These are phyloP conservation scores for Semaprochilodus insignis DNA, from an alignment of 2,797 vertebrate genomes.

Conservation along the genomic window DNA sequence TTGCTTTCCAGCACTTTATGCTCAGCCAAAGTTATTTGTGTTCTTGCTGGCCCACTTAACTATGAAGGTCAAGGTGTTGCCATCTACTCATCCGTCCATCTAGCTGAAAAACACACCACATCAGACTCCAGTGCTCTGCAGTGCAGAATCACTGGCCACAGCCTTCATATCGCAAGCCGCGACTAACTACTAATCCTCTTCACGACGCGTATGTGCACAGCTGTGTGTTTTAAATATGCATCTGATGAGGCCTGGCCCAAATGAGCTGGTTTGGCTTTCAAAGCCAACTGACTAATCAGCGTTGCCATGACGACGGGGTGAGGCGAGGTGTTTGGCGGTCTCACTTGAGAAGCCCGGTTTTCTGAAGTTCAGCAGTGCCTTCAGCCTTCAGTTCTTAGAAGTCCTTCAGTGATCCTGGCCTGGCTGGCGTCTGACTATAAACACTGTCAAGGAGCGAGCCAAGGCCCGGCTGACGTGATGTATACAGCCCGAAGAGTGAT, in stretches of 20 bases:
- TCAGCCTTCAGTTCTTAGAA: not conserved
- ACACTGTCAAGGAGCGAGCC: not conserved
- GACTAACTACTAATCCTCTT: not conserved
- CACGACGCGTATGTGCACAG: constrained; percentile 22
- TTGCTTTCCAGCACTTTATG: not conserved
- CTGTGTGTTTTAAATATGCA: constrained; percentile 47
- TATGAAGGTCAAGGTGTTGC: not conserved
- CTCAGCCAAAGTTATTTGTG: not conserved
- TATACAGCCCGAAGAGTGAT: not conserved
- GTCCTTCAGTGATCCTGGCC: not conserved
- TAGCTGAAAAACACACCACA: not conserved
- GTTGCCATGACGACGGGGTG: constrained; percentile 8
- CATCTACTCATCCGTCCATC: not conserved
- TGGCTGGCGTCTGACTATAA: not conserved
- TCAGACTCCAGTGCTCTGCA: not conserved
- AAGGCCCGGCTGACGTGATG: not conserved
- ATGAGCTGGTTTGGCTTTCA: constrained; percentile 18
- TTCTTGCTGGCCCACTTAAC: not conserved
- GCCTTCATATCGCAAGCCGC: not conserved
- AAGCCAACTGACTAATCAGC: constrained; percentile 30
- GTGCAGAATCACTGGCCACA: not conserved
- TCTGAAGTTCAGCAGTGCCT: not conserved
- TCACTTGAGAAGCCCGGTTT: not conserved
- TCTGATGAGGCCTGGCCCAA: constrained; percentile 21
- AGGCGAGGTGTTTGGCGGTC: not conserved